phyloP scores from a whole-genome alignment of 2,113 vertebrate species.

The Azemiops feae region DNA sequence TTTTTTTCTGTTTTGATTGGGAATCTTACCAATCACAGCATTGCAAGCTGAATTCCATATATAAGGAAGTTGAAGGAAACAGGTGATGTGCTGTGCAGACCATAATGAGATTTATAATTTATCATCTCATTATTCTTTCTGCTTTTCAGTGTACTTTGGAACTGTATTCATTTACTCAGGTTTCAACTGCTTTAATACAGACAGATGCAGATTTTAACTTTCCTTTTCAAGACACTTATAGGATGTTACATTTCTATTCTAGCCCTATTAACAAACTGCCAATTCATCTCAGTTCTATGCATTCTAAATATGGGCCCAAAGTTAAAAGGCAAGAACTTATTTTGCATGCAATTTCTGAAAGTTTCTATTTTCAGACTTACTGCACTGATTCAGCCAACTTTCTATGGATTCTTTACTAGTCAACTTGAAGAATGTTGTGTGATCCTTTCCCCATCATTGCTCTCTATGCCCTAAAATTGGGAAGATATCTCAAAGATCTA shows the following conservation, averaged over 20 bases:
- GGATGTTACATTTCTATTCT: background rate
- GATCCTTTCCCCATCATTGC: background rate
- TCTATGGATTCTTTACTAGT: background rate
- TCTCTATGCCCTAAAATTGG: background rate
- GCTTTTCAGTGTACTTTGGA: background rate
- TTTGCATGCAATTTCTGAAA: background rate
- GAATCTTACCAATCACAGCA: background rate
- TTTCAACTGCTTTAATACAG: background rate
- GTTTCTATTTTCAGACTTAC: background rate
- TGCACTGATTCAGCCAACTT: background rate
- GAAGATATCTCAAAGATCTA: background rate
- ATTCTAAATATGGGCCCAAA: background rate
- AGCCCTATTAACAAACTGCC: background rate
- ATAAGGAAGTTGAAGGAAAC: background rate
- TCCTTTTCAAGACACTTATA: background rate
- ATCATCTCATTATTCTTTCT: background rate
- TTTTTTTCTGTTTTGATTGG: background rate
- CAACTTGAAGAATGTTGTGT: background rate
- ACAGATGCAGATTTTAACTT: background rate
- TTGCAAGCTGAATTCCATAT: background rate
- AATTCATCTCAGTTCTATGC: background rate
- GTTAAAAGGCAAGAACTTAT: background rate
- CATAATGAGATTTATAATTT: background rate
- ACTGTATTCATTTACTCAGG: background rate
- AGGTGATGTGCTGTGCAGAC: background rate